Evolutionary conservation across 2,797 vertebrate genomes (phyloP).

Genomic region (Peromyscus eremicus): DNA sequence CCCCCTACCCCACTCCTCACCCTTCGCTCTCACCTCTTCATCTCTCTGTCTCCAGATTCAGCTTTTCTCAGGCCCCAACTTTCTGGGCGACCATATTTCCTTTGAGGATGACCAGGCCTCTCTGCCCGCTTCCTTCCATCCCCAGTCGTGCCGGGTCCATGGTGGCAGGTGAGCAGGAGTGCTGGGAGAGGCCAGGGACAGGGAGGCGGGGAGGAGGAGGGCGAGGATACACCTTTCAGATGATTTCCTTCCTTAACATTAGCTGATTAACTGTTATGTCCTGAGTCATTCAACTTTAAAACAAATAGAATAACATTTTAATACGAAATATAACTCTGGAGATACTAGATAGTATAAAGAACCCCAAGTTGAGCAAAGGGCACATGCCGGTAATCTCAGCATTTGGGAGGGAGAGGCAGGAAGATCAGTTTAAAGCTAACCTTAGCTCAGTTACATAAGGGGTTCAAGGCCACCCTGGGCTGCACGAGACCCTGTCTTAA

Average conservation of each 20-base stretch:
- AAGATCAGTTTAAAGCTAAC: neutral
- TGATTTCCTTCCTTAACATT: slow-evolving; percentile 24
- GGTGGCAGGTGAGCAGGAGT: slow-evolving; percentile 91
- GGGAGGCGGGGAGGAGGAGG: rapidly evolving
- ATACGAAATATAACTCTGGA: slow-evolving; percentile 24
- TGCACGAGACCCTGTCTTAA: neutral
- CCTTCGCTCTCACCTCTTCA: neutral
- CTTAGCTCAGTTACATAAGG: neutral
- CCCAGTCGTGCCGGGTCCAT: slow-evolving; percentile 92
- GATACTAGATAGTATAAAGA: neutral
- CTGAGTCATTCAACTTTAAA: neutral
- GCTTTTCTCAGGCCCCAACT: slow-evolving; percentile 92
- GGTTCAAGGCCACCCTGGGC: neutral
- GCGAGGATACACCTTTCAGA: neutral
- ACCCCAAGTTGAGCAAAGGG: neutral
- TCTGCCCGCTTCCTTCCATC: slow-evolving; percentile 85
- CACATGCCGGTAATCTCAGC: neutral
- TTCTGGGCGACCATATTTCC: slow-evolving; percentile 89
- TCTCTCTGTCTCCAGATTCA: slow-evolving; percentile 89
- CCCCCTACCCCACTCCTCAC: neutral
- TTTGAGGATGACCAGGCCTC: slow-evolving; percentile 87
- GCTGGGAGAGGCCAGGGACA: neutral
- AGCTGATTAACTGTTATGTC: neutral
- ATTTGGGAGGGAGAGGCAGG: neutral
- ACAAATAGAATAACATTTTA: slow-evolving; percentile 29